Evolutionary conservation across 2,888 invertebrate genomes (phyloP), one percentile per base, ranked within the genome.

Genomic region (Hipparchia sbordonii): DNA sequence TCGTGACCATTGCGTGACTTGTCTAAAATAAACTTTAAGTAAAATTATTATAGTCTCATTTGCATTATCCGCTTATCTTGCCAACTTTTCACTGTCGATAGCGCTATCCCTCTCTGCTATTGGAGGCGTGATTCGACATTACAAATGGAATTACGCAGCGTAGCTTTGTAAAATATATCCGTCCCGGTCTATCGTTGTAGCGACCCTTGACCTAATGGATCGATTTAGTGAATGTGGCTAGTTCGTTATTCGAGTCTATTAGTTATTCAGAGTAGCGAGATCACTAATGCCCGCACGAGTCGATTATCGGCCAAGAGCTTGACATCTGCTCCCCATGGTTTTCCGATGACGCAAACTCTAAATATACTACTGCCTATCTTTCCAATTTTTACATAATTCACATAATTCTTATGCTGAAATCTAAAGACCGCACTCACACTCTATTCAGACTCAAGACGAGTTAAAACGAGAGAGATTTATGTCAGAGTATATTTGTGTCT

Each of bases 161-260:
- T 81, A 86, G 84, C 87, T 79, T 84, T 81, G 86, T 80, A 82
- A 87, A 85, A 78, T 87, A 90, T 89, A 84, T 81, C 87, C 83
- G 89, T 92, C 92, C 87, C 85, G 84, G 87, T 92, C 88, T 85
- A 83, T 82, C 92, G 82, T 82, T 82, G 81, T 78, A 81, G 79
- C 89, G 91, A 92, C 92, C 91, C 91, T 88, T 92, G 92, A 92
- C 92, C 92, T 90, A 89, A 86, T 80, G 88, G 87, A 89, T 89
- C 90, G 89, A 88, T 89, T 87, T 86, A 85, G 90, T 89, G 90
- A 92, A 91, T 89, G 91, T 89, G 87, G 86, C 84, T 85, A 84
- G 84, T 83, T 84, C 82, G 82, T 85, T 84, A 86, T 78, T 72
- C 57, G 77, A 87, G 87, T 87, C 87, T 86, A 89, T 90, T 88